A percentile compares a stretch with the other conserved stretches of the same genome.
These are phyloP conservation scores for Leucoraja ocellata DNA, from an alignment of 2,797 vertebrate genomes.

Conservation along the genomic window DNA sequence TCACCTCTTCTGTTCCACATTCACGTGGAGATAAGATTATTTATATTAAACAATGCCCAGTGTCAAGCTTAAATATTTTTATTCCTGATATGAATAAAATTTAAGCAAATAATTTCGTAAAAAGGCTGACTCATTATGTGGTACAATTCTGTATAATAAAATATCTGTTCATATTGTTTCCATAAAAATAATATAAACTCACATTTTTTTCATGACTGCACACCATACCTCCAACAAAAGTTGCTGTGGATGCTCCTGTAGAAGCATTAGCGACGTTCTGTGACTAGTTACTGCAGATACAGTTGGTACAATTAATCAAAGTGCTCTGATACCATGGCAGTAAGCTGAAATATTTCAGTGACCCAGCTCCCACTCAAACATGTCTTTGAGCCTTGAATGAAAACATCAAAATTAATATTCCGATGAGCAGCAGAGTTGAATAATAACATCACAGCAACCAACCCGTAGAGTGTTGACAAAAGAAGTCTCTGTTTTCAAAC, in stretches of 20 bases:
- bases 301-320: constrained; percentile 50
- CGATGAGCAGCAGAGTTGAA: constrained; percentile 43
- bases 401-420: constrained; percentile 51
- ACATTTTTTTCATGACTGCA: constrained; percentile 24
- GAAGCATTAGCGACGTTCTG: not conserved
- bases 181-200: constrained; percentile 26
- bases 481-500: not conserved
- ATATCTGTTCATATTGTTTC: not conserved
- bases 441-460: constrained; percentile 41
- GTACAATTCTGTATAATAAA: not conserved
- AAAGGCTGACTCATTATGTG: not conserved
- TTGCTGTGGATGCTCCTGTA: not conserved
- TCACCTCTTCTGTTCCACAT: not conserved
- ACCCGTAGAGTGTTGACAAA: not conserved
- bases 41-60: not conserved
- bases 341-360: constrained; percentile 44
- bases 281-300: constrained; percentile 42
- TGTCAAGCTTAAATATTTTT: not conserved
- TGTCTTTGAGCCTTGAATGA: constrained; percentile 45
- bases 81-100: not conserved
- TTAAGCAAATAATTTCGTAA: not conserved
- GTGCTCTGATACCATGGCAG: constrained; percentile 47
- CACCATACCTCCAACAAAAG: not conserved
- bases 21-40: not conserved
- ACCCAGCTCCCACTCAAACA: constrained; percentile 43